Evolutionary conservation across 64 coral and sea anemone species (phyloP), one percentile per base, ranked within the genome.

Genomic region (Anthopleura sola): DNA sequence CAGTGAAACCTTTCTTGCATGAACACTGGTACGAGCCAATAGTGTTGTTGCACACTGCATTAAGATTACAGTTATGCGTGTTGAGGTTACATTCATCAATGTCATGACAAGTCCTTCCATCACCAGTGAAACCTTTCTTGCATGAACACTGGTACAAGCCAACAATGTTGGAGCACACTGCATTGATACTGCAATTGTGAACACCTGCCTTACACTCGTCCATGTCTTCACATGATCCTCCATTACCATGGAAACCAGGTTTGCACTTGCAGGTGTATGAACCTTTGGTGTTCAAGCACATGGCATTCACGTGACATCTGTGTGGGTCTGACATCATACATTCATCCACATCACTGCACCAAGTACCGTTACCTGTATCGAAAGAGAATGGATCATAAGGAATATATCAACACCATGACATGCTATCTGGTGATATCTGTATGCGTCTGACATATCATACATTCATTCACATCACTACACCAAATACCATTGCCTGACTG

Each of bases 381-480:
- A 21, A 56, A 21, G 20, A 56, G 54, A 56, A 56, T 56, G 54
- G 16, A 56, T n/a, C n/a, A n/a, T n/a, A n/a, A n/a, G n/a, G n/a
- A n/a, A n/a, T n/a, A n/a, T n/a, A n/a, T n/a, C 18, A 56, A 56
- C 55, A 56, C 55, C 16, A 56, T 56, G 16, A 56, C 17, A 56
- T 20, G 20, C 19, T 56, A 21, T 20, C 55, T 56, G 18, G 40
- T n/a, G n/a, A n/a, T n/a, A n/a, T n/a, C n/a, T n/a, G n/a, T n/a
- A 90, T 28, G 24, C 75, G 13, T 33, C 20, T 16, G 15, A 49
- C 46, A 28, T 18, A 47, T 2, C 49, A n/a, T 37, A 49, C 89
- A 90, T 62, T 91, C 89, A 28, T 91, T 55, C 2, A 91, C 9
- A 85, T 91, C 89, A 23, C 12, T 26, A 23, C 44, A 91, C 1